Conservation (phyloP, 2,797 vertebrate genomes). For the Phoeniculus purpureus region DNA sequence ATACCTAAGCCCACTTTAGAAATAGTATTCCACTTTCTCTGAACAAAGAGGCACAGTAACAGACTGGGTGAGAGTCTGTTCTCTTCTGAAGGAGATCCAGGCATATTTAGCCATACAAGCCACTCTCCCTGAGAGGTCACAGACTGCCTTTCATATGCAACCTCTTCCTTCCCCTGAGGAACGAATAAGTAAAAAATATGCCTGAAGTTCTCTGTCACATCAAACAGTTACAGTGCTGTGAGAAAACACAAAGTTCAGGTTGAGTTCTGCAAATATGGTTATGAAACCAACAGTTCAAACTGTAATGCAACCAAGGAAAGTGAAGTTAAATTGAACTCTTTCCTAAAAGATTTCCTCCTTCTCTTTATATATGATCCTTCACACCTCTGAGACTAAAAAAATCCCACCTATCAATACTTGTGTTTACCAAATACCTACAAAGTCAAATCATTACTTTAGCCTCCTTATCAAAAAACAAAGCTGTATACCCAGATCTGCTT, state of each 20-base stretch:
- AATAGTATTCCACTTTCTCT: not conserved
- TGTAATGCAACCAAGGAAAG: not conserved
- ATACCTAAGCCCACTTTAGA: not conserved
- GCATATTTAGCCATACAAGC: not conserved
- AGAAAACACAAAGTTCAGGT: not conserved
- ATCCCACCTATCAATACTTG: not conserved
- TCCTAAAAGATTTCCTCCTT: not conserved
- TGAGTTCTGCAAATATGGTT: not conserved
- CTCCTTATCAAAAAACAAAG: not conserved
- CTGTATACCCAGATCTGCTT: not conserved
- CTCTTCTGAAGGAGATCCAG: not conserved
- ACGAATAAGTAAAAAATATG: not conserved
- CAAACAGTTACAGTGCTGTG: not conserved
- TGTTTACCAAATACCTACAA: not conserved
- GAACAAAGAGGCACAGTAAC: not conserved
- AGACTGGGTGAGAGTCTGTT: not conserved
- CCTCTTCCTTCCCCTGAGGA: not conserved
- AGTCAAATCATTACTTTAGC: not conserved
- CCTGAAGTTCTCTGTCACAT: not conserved
- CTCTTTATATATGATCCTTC: not conserved
- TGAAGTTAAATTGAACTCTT: not conserved
- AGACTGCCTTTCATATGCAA: not conserved
- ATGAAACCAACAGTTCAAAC: not conserved
- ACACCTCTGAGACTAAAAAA: not conserved
- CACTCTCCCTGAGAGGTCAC: not conserved